A percentile compares a stretch with the other conserved stretches of the same genome.
phyloP scores from a whole-genome alignment of 35 echinoderm and acorn worm genomes.

The Stichopus chloronotus region DNA sequence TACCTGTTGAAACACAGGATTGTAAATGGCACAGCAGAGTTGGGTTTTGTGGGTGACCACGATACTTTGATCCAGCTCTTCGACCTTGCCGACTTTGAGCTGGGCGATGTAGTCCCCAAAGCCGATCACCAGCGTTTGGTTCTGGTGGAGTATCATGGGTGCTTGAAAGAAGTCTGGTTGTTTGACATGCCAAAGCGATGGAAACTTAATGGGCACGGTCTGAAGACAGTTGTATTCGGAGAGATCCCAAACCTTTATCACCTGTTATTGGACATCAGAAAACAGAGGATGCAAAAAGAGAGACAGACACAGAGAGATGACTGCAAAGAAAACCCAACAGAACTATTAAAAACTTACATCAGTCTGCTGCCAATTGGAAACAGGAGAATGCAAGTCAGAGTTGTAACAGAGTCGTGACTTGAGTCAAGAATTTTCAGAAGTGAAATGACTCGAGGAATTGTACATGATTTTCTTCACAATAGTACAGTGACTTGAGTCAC shows the following conservation, averaged over 20 bases:
- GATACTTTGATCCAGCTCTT: constrained; percentile 34
- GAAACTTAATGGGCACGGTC: constrained; percentile 73
- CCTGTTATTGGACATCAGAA: constrained; percentile 10
- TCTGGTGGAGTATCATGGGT: neutral
- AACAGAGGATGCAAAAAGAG: neutral
- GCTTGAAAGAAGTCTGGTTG: constrained; percentile 18
- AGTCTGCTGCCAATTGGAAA: too few relatives aligned
- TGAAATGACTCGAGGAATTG: too few relatives aligned
- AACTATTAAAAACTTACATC: too few relatives aligned
- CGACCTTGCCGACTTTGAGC: constrained; percentile 63
- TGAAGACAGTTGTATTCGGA: constrained; percentile 87
- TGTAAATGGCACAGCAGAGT: constrained; percentile 89
- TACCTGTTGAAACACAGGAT: constrained; percentile 90
- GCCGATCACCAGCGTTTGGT: constrained; percentile 62
- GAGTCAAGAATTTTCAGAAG: too few relatives aligned
- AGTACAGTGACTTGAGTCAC: too few relatives aligned
- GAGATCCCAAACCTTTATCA: constrained; percentile 92
- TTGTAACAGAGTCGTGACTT: too few relatives aligned
- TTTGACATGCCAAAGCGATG: constrained; percentile 67
- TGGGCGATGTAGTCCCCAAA: constrained; percentile 88
- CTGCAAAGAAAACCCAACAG: too few relatives aligned
- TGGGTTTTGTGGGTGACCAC: constrained; percentile 77
- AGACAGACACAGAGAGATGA: neutral
- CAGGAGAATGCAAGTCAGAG: too few relatives aligned
- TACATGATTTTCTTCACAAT: too few relatives aligned